A percentile compares a stretch with the other conserved stretches of the same genome.
These are phyloP conservation scores for Mastomys natalensis DNA, from an alignment of 2,113 vertebrate species.

Conservation along the genomic window DNA sequence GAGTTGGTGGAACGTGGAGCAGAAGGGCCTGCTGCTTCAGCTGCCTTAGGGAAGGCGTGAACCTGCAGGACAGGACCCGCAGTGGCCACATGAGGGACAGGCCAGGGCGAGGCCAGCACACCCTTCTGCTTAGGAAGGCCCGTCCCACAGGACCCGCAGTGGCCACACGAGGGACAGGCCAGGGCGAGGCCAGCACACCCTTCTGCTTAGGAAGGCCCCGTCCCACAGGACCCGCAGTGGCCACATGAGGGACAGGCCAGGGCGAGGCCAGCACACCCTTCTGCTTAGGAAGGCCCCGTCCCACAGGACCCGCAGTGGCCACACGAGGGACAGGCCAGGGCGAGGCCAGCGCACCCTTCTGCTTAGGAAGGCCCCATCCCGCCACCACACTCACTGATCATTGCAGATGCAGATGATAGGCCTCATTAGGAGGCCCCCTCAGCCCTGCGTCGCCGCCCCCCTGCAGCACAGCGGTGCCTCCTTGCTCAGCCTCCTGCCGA, in stretches of 20 bases:
- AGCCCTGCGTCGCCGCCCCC: conserved; percentile 86
- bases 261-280: too few relatives aligned
- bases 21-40: conserved; percentile 95
- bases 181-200: neutral
- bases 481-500: conserved; percentile 75
- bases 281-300: too few relatives aligned
- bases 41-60: conserved; percentile 91
- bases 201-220: fast-evolving
- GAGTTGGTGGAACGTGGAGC: conserved; percentile 91
- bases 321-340: neutral
- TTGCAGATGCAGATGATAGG: conserved; percentile 99
- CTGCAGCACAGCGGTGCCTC: fast-evolving
- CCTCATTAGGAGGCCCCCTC: conserved; percentile 89
- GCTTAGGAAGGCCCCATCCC: too few relatives aligned
- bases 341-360: neutral
- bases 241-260: too few relatives aligned
- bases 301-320: fast-evolving
- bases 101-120: neutral
- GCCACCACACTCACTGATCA: conserved; percentile 89
- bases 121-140: too few relatives aligned
- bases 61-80: conserved; percentile 84
- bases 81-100: neutral
- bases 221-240: neutral
- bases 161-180: neutral
- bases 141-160: too few relatives aligned